Conservation (phyloP, 2,888 invertebrate species). For the Aphelenchoides bicaudatus region DNA sequence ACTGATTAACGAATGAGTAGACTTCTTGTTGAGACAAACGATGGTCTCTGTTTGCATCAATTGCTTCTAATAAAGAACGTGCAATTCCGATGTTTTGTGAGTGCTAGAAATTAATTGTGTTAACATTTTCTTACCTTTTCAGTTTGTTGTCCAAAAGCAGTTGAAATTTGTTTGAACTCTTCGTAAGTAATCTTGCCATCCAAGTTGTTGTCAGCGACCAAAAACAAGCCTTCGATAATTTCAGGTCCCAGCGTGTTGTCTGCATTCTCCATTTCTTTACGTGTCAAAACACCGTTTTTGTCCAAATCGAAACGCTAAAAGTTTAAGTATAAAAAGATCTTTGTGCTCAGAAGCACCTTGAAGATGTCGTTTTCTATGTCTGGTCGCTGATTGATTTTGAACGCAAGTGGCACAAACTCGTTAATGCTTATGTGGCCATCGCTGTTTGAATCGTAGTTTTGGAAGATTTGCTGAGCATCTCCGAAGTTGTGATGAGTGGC, state of each 20-base stretch:
- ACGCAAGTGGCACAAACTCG: conserved; percentile 56
- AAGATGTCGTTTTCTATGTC: conserved; percentile 48
- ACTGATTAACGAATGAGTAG: conserved; percentile 40
- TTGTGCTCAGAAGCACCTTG: conserved; percentile 29
- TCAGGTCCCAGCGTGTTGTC: conserved; percentile 31
- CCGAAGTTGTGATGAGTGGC: conserved; percentile 20
- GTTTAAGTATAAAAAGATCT: background rate
- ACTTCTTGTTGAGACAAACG: conserved; percentile 42
- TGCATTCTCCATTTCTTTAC: conserved; percentile 26
- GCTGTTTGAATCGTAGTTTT: conserved; percentile 40
- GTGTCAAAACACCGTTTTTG: conserved; percentile 39
- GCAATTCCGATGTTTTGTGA: conserved; percentile 44
- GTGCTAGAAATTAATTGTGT: conserved; percentile 14
- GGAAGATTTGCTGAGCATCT: conserved; percentile 27
- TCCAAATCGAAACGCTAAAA: conserved; percentile 47
- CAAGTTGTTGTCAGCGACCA: conserved; percentile 47
- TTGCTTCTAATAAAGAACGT: conserved; percentile 44
- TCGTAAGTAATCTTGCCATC: conserved; percentile 45
- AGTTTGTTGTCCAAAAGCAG: conserved; percentile 24
- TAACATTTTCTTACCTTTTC: background rate
- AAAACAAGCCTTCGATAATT: conserved; percentile 50
- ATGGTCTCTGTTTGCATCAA: conserved; percentile 50
- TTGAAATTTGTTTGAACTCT: conserved; percentile 41
- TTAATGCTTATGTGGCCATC: conserved; percentile 44
- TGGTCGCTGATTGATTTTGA: conserved; percentile 44